These are phyloP conservation scores for Drosophila anomelani DNA, from an alignment of 2,888 invertebrate genomes.

Conservation along the genomic window DNA sequence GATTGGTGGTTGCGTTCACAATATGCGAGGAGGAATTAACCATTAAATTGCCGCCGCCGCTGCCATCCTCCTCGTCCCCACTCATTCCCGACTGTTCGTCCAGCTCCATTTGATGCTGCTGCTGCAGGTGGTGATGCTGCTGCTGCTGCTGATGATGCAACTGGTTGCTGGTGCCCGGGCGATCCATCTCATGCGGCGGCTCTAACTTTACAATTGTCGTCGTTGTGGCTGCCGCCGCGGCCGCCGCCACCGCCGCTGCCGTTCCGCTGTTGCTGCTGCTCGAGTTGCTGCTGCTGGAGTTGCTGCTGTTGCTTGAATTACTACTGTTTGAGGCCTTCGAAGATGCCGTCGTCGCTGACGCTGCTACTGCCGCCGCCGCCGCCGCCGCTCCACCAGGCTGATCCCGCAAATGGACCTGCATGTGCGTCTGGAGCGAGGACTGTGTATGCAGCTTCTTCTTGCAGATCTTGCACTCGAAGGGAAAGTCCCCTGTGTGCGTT, in stretches of 20 bases:
- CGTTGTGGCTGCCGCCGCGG: slow-evolving; percentile 34
- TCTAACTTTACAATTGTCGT: slow-evolving; percentile 71
- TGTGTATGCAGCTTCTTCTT: slow-evolving; percentile 84
- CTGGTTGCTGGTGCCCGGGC: slow-evolving; percentile 35
- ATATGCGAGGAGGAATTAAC: slow-evolving; percentile 63
- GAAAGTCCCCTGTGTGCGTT: slow-evolving; percentile 84
- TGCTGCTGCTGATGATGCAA: slow-evolving; percentile 39
- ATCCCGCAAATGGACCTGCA: slow-evolving; percentile 84
- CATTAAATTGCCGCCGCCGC: slow-evolving; percentile 20
- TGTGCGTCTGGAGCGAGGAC: slow-evolving; percentile 83
- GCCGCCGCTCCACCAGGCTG: slow-evolving; percentile 63
- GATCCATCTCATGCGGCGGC: slow-evolving; percentile 54
- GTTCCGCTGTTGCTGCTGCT: slow-evolving; percentile 18
- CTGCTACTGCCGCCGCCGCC: slow-evolving; percentile 33
- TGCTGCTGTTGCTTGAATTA: slow-evolving; percentile 22
- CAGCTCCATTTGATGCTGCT: slow-evolving; percentile 61
- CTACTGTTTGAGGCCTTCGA: slow-evolving; percentile 57
- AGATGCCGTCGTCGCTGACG: slow-evolving; percentile 17
- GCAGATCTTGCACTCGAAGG: slow-evolving; percentile 84
- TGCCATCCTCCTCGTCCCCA: slow-evolving; percentile 69
- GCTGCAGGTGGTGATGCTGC: slow-evolving; percentile 34
- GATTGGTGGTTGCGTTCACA: slow-evolving; percentile 70
- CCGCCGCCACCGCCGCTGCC: slow-evolving; percentile 31
- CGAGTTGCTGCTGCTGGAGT: slow-evolving; percentile 12
- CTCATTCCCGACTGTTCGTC: slow-evolving; percentile 77